Base-by-base conservation (phyloP, 1,140 invertebrate species). In the Scaptomyza montana region DNA sequence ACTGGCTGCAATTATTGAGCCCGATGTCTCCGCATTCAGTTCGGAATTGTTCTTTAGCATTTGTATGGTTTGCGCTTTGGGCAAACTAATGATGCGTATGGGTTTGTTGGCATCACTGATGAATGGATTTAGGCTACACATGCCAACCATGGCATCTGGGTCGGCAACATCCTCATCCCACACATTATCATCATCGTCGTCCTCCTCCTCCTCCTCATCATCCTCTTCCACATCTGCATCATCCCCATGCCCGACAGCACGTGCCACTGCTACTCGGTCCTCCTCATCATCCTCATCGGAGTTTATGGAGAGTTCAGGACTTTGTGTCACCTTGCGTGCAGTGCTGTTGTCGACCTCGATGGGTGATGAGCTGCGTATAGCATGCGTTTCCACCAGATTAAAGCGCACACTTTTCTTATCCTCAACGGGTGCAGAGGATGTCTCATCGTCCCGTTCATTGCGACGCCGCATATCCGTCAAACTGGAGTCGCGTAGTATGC, bases 391-490 rank as follows among this genome's bases (percentile, higher is more conserved):
- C 39, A 94, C 93, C 41, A 95, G 87, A 89, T 94, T 94, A 68
- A 95, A 95, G 4, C 94, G 93, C 2, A 95, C 94, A 76, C 95
- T 96, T 81, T 96, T 96, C 41, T 94, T 94, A 4, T 91, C 89
- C 54, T 82, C 84, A 3, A 16, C 25, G 5, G 71, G 51, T 1
- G 33, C 13, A 0, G 59, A 36, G 33, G 7, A 13, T 3, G 56
- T 49, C 10, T 54, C 60, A 3, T 89, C 84, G 9, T 90, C 77
- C 1, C 71, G 69, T 8, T 90, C 86, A 5, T 74, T 43, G 39
- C 49, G 91, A 6, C 81, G 57, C 16, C 91, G 89, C 16, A 93
- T 78, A 1, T 93, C 93, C 55, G 95, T 94, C 8, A 92, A 81
- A 45, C 93, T 93, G 70, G 95, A 95, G 60, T 96, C 95, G 8